Base-by-base conservation (phyloP, 2,797 vertebrate species). In the Falco peregrinus region DNA sequence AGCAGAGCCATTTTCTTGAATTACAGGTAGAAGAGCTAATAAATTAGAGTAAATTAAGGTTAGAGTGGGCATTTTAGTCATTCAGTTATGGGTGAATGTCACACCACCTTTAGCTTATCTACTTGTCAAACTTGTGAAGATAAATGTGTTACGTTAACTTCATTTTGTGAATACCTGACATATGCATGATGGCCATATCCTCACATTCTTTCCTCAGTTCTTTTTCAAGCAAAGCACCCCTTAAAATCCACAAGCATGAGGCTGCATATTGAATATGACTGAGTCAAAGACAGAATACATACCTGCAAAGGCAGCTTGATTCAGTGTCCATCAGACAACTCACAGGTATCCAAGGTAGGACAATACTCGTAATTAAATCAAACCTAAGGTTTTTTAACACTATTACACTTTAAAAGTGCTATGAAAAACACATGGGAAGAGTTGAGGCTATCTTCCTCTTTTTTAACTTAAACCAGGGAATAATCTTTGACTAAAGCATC, bases 1-100 rank as follows among this genome's bases (percentile, higher is more conserved):
- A 82, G 45, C n/a, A 47, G 78, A 65, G 59, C 24, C 19, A 57
- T 94, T 93, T 95, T 85, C 70, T 65, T 17, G 11, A 92, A 85
- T 73, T 93, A 59, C 2, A 81, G 76, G n/a, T 8, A 67, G 68
- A 59, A 80, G 50, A 70, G 33, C 31, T 45, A 61, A 78, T 88
- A 37, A 90, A 29, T 97, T 81, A n/a, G 14, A 94, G 77, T 28
- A 89, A 96, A 92, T 11, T 90, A 43, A 86, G 87, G 80, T 85
- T 82, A 74, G 75, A 81, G 70, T 54, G 80, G 75, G 57, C 83
- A 85, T 94, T 95, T 91, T 83, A 92, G 79, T 60, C 64, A 54
- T 56, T 81, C 71, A 59, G 33, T 41, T 86, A 50, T 3, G 1
- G 79, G 15, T 50, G 51, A 64, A 73, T 70, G 77, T 87, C 90